Percentiles rank a stretch among this genome's conserved stretches.
Evolutionary conservation across 2,797 vertebrate genomes (phyloP).

Genomic region (Meriones psammophilus): DNA sequence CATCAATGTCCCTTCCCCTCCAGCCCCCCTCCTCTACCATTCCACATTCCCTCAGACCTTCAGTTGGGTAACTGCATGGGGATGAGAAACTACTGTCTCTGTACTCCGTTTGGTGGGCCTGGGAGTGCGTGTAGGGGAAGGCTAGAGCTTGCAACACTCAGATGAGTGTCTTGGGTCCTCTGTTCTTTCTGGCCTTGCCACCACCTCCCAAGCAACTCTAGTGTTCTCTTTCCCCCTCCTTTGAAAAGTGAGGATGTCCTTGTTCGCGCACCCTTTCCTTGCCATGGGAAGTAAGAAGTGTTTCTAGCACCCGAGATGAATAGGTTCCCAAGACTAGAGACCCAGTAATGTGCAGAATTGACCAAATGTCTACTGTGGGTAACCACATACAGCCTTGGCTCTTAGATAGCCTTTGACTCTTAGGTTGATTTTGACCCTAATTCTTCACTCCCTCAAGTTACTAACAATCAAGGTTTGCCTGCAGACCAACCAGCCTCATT

Average conservation of each 20-base stretch:
- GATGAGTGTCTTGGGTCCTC: neutral
- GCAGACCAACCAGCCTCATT: neutral
- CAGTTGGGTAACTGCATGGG: constrained; percentile 53
- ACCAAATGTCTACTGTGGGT: neutral
- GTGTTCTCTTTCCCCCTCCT: neutral
- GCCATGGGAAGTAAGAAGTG: neutral
- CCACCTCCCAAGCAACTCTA: neutral
- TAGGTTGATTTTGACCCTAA: neutral
- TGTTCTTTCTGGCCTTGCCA: constrained; percentile 75
- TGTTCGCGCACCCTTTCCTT: neutral
- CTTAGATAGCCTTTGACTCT: neutral
- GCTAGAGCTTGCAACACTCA: neutral
- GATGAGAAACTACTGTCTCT: neutral
- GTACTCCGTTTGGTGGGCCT: neutral
- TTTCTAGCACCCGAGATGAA: neutral
- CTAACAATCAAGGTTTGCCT: neutral
- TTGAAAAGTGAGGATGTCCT: constrained; percentile 18
- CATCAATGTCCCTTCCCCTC: neutral
- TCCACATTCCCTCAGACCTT: neutral
- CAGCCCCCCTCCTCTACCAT: neutral
- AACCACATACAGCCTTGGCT: neutral
- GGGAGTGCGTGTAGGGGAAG: neutral
- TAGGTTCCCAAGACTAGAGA: neutral
- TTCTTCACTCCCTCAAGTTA: neutral
- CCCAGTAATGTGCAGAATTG: neutral